These are phyloP conservation scores for Bellardia pandia DNA, from an alignment of 2,888 invertebrate species.

Conservation along the genomic window DNA sequence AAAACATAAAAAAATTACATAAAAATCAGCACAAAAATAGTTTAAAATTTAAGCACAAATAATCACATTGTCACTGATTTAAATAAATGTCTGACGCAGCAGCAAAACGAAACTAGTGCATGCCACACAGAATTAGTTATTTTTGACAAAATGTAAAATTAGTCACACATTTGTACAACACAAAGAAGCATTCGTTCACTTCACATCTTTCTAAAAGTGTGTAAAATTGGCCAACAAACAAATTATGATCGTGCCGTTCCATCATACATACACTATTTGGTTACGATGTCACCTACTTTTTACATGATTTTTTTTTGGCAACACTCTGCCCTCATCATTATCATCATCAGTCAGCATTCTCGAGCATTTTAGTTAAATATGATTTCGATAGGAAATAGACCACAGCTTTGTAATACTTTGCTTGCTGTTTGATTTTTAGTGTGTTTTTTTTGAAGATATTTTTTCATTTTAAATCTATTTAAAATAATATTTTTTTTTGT, in stretches of 20 bases:
- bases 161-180: constrained; percentile 48
- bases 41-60: background rate
- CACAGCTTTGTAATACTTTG: constrained; percentile 30
- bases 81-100: background rate
- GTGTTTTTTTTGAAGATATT: background rate
- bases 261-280: background rate
- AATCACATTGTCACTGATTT: background rate
- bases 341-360: constrained; percentile 22
- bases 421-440: background rate
- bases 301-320: constrained; percentile 59
- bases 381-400: constrained; percentile 21
- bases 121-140: background rate
- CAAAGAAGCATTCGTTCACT: background rate
- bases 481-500: constrained; percentile 4
- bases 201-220: constrained; percentile 35
- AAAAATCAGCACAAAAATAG: too few relatives aligned
- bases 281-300: constrained; percentile 48
- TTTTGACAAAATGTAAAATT: constrained; percentile 30
- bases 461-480: constrained; percentile 25
- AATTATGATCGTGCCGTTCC: constrained; percentile 1
- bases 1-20: too few relatives aligned
- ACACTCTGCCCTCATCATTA: constrained; percentile 24
- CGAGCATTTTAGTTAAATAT: background rate
- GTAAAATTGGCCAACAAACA: constrained; percentile 44
- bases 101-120: background rate